Evolutionary conservation across 2,797 vertebrate genomes (phyloP), one percentile per base, ranked within the genome.

Genomic region (Hippoglossus hippoglossus): DNA sequence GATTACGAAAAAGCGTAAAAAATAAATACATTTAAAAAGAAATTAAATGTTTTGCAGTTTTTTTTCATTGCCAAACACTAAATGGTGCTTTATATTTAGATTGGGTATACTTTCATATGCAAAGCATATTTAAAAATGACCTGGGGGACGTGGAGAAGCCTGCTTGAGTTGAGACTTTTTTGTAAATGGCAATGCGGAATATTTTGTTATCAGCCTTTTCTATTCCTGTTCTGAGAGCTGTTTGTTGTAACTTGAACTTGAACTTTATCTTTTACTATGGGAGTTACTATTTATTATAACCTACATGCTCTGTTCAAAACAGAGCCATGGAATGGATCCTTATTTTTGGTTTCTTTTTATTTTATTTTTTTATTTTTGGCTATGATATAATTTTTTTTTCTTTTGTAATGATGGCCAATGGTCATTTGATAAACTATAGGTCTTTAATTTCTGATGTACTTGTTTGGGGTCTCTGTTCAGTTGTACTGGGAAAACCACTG

Each of bases 121-220:
- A 98, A 99, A 98, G 98, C 98, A 99, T 99, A 99, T 98, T 98
- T 93, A 92, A 94, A 91, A 92, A 91, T 83, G 90, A 92, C 91
- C 90, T 73, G 87, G 89, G 95, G 95, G 87, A 83, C 6, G 84
- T 94, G 95, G 96, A 95, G 95, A 96, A 95, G 96, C 96, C 96
- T 95, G 95, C 96, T 98, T 97, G 94, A 97, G 97, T 98, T 95
- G 93, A 96, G 96, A 98, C 96, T 96, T 98, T 98, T 99, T 99
- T 99, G 97, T 99, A 99, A 98, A 98, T 98, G 98, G 97, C 97
- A 99, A 98, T 98, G 97, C 95, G 96, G 96, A 99, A 97, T 99
- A 99, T 99, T 99, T 99, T 99, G 97, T 98, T 98, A 99, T 98
- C 95, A 96, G 97, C 97, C 96, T 99, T 99, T 99, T 99, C 97